A percentile compares a stretch with the other conserved stretches of the same genome.
These are phyloP conservation scores for Hanleya hanleyi DNA, from an alignment of 2,888 invertebrate species.

Conservation along the genomic window DNA sequence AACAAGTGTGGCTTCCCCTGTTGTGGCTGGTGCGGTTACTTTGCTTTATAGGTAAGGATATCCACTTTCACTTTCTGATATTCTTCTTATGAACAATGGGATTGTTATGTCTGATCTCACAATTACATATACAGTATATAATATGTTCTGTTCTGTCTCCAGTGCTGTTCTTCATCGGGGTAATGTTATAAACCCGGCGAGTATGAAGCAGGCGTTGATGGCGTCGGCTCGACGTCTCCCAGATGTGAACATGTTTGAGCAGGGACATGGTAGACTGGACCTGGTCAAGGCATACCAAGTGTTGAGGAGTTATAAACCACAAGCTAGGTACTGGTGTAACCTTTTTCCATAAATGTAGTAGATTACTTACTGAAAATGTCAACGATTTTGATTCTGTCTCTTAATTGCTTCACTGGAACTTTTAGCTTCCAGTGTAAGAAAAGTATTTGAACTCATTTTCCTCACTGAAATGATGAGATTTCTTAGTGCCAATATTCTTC, in stretches of 20 bases:
- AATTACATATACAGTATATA: not conserved
- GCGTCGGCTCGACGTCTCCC: conserved; percentile 89
- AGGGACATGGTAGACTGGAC: conserved; percentile 96
- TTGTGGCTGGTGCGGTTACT: conserved; percentile 96
- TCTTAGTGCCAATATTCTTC: too few species aligned
- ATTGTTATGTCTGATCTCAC: not conserved
- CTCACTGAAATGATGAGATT: too few species aligned
- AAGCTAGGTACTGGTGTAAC: conserved; percentile 79
- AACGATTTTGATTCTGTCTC: too few species aligned
- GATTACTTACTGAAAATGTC: too few species aligned
- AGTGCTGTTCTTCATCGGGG: conserved; percentile 75
- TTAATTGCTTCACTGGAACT: too few species aligned
- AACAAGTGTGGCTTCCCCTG: conserved; percentile 97
- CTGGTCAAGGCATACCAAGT: conserved; percentile 88
- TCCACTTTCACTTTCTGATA: not conserved
- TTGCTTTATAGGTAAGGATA: conserved; percentile 79
- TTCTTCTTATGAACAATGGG: not conserved
- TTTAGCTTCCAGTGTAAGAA: too few species aligned
- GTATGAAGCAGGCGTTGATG: conserved; percentile 96
- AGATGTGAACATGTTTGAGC: conserved; percentile 94
- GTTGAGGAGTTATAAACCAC: conserved; percentile 80
- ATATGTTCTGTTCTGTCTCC: not conserved
- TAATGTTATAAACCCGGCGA: conserved; percentile 83
- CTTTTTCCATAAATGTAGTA: too few species aligned
- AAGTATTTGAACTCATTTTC: too few species aligned